These are phyloP conservation scores for Illadopsis cleaveri DNA, from an alignment of 2,113 vertebrate species.

Conservation along the genomic window DNA sequence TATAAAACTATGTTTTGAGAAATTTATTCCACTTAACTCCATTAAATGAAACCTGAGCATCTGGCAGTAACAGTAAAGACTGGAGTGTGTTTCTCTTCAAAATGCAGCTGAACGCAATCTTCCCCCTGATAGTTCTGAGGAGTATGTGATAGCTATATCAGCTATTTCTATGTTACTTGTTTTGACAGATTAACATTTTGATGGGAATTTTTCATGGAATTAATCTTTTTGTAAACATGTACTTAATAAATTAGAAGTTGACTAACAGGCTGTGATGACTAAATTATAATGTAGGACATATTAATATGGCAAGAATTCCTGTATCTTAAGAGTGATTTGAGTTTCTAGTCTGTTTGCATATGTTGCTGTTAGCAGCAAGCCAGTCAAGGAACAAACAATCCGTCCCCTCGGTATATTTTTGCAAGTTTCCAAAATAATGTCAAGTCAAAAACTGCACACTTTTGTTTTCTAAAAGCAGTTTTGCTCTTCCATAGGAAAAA, in stretches of 20 bases:
- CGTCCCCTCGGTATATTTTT: not conserved
- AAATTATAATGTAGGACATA: constrained; percentile 33
- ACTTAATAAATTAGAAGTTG: constrained; percentile 15
- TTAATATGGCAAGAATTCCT: not conserved
- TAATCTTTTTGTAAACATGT: not conserved
- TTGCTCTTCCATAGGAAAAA: not conserved
- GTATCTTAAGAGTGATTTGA: not conserved
- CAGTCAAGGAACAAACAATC: not conserved
- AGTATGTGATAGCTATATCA: not conserved
- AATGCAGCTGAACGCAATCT: constrained; percentile 54
- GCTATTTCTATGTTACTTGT: not conserved
- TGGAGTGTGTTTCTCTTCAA: constrained; percentile 45
- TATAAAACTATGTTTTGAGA: constrained; percentile 27
- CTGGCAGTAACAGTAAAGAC: constrained; percentile 15
- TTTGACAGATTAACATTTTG: constrained; percentile 36
- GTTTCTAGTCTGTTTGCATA: not conserved
- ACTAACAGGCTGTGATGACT: constrained; percentile 17
- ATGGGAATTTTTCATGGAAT: constrained; percentile 1
- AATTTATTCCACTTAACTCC: constrained; percentile 30
- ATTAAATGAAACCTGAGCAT: constrained; percentile 52
- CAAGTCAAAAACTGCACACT: not conserved
- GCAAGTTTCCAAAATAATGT: not conserved
- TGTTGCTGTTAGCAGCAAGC: not conserved
- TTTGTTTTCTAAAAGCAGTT: not conserved
- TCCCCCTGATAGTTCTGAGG: constrained; percentile 13